Evolutionary conservation across 2,888 invertebrate genomes (phyloP), one percentile per base, ranked within the genome.

Genomic region (Chaetogeoica ovagalla): DNA sequence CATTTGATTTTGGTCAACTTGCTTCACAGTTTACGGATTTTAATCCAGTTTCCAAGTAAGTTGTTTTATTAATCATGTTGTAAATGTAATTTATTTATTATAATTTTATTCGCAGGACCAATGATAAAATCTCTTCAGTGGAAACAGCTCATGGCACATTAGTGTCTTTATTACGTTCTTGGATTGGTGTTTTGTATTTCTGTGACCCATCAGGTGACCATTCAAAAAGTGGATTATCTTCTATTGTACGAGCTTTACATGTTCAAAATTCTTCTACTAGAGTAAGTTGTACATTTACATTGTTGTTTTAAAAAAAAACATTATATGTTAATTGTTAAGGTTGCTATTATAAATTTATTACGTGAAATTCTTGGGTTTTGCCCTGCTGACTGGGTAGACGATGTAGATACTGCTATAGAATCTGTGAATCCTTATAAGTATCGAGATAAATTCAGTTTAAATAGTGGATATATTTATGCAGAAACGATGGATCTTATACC

Each of bases 391-490:
- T 97, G 96, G 96, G 95, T 96, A 1, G 95, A 95, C 85, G 96
- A 97, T 86, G 93, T 96, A 84, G 91, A 92, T 66, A 92, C 94
- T 60, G 97, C 97, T 1, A 87, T 97, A 83, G 91, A 93, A 83
- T 94, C 95, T 62, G 92, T 96, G 82, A 95, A 97, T 89, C 95
- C 95, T 5, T 92, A 93, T 39, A 86, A 88, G 66, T 87, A 88
- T 83, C 88, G 91, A 86, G 94, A 96, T 83, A 89, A 92, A 0
- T 98, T 97, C 96, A 90, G 94, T 84, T 87, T 98, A 43, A 92
- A 92, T 84, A 96, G 97, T 86, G 97, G 96, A 57, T 98, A 98
- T 86, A 93, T 98, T n/a, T 95, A 94, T 19, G 93, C 94, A 81
- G 98, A 98, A 88, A 97, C 96, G 69, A 90, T 91, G 82, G 90